Evolutionary conservation across 2,888 invertebrate species (phyloP).

Genomic region (Orthosia cruda): DNA sequence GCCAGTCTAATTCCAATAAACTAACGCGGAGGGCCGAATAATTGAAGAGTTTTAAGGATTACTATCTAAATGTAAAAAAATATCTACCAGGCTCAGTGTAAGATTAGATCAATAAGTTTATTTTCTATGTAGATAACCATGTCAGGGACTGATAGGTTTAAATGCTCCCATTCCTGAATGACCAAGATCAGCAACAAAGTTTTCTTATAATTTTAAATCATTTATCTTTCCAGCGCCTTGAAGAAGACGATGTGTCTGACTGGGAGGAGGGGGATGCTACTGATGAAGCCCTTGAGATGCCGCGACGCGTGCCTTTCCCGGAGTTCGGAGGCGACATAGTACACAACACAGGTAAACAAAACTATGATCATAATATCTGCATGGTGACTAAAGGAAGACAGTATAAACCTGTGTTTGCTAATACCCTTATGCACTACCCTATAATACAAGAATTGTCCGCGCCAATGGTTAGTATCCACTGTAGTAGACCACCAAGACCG

Average conservation of each 20-base stretch:
- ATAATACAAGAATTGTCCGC: no score
- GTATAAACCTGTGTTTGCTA: no score
- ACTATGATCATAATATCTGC: neutral
- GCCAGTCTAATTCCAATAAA: neutral
- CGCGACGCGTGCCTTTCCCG: constrained; percentile 93
- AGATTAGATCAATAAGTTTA: neutral
- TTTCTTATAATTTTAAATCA: neutral
- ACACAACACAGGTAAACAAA: constrained; percentile 85
- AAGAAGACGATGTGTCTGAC: constrained; percentile 88
- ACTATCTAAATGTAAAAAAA: neutral
- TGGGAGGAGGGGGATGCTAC: constrained; percentile 88
- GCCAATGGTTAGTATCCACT: no score
- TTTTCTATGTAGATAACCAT: neutral
- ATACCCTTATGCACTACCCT: no score
- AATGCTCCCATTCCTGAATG: neutral
- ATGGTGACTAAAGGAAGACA: no score
- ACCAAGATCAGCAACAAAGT: neutral
- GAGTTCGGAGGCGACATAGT: constrained; percentile 94
- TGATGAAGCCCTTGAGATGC: constrained; percentile 84
- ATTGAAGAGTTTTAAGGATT: neutral
- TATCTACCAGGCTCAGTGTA: neutral
- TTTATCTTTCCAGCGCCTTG: constrained; percentile 79
- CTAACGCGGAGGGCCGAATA: neutral
- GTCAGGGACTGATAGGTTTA: neutral
- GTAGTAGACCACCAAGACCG: no score